Conservation (phyloP, 2,797 vertebrate genomes). For the Steatocranus sp. region DNA sequence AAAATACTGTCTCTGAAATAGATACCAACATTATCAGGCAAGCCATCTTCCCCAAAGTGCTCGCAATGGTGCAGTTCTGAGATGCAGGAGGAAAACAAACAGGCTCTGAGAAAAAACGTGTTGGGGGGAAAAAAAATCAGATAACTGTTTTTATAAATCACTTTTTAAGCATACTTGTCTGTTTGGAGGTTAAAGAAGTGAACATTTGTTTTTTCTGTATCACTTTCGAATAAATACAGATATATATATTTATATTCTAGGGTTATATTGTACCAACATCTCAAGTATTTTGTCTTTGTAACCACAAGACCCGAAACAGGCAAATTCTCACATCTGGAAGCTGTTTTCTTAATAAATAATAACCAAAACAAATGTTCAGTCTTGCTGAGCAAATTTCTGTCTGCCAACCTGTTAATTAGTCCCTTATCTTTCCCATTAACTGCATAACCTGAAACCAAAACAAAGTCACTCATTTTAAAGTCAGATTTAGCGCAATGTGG, state of each 20-base stretch:
- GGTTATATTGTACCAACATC: background rate
- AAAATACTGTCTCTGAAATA: constrained; percentile 61
- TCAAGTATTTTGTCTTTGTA: background rate
- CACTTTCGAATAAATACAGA: background rate
- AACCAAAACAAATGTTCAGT: background rate
- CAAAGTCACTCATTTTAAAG: background rate
- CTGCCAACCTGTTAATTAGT: background rate
- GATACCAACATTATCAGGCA: constrained; percentile 54
- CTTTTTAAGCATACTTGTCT: constrained; percentile 10
- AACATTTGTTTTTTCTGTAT: constrained; percentile 14
- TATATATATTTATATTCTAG: background rate
- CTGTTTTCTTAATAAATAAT: background rate
- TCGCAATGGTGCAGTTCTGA: constrained; percentile 46
- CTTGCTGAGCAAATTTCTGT: background rate
- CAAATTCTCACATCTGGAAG: background rate
- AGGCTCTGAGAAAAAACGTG: constrained; percentile 23
- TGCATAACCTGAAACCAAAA: background rate
- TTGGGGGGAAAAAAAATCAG: constrained; percentile 27
- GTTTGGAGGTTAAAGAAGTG: constrained; percentile 48
- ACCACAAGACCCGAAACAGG: background rate
- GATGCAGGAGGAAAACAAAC: constrained; percentile 49
- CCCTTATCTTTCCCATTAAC: background rate
- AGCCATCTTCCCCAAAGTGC: constrained; percentile 55
- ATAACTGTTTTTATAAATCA: constrained; percentile 31
- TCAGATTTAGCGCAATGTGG: background rate